These are phyloP conservation scores for Alces alces DNA, from an alignment of 2,113 vertebrate species.

Conservation along the genomic window DNA sequence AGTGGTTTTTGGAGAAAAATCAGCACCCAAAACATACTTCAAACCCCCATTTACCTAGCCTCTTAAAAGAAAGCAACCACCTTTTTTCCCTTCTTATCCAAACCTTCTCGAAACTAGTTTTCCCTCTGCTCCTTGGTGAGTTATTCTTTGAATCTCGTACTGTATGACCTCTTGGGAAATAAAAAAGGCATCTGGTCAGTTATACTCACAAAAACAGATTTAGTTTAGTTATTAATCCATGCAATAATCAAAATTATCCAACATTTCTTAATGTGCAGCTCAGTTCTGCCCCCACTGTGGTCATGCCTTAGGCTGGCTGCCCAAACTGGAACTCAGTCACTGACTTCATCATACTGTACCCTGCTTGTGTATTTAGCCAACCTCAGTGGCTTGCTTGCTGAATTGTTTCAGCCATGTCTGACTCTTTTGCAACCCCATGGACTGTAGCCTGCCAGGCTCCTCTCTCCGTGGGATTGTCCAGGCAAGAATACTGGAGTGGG, in stretches of 20 bases:
- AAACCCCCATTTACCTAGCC: rapidly evolving
- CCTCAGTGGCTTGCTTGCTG: neutral
- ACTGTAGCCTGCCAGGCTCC: too few relatives aligned
- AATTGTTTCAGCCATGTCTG: too few relatives aligned
- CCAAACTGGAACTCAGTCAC: neutral
- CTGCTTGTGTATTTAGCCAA: neutral
- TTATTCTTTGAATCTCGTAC: neutral
- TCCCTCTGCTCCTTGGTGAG: neutral
- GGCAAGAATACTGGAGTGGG: too few relatives aligned
- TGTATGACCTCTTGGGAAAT: neutral
- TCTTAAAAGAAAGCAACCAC: neutral
- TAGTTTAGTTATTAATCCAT: neutral
- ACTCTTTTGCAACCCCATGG: too few relatives aligned
- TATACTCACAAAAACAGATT: neutral
- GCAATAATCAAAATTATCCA: neutral
- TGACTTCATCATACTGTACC: neutral
- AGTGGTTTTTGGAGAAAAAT: neutral
- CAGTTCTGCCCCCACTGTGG: neutral
- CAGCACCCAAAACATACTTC: rapidly evolving
- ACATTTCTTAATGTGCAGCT: neutral
- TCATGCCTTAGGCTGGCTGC: neutral
- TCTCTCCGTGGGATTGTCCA: too few relatives aligned
- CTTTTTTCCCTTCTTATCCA: neutral
- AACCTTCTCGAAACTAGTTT: neutral
- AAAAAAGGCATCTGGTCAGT: neutral